These are phyloP conservation scores for Sebastes paucispinis DNA, from an alignment of 2,797 vertebrate species.

Conservation along the genomic window DNA sequence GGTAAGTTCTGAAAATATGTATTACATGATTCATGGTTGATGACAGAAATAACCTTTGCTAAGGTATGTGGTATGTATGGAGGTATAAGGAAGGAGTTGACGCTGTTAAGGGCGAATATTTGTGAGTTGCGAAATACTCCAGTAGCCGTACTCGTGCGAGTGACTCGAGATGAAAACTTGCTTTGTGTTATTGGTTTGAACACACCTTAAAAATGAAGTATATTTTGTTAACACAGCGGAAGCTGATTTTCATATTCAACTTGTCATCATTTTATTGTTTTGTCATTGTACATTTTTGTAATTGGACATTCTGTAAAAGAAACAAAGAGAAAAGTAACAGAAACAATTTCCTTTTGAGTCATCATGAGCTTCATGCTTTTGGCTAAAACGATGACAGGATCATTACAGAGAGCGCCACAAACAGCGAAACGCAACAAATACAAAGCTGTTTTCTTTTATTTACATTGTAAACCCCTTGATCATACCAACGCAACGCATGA, in stretches of 20 bases:
- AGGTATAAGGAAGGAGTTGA: not conserved
- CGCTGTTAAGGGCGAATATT: not conserved
- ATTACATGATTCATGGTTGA: not conserved
- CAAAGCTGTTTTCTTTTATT: conserved; percentile 76
- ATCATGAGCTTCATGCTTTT: conserved; percentile 77
- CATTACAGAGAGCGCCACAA: conserved; percentile 72
- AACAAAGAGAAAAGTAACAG: conserved; percentile 51
- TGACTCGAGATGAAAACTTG: not conserved
- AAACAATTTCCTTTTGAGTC: conserved; percentile 53
- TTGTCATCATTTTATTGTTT: conserved; percentile 80
- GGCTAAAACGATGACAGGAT: conserved; percentile 75
- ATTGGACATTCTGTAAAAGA: conserved; percentile 78
- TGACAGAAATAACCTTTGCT: not conserved
- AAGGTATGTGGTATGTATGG: not conserved
- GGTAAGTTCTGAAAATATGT: not conserved
- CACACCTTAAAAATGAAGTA: not conserved
- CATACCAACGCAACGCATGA: conserved; percentile 33
- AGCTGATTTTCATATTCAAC: conserved; percentile 60
- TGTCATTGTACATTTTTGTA: conserved; percentile 71
- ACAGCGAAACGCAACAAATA: conserved; percentile 76
- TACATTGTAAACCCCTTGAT: conserved; percentile 66
- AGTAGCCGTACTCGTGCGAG: not conserved
- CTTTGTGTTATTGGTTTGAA: not conserved
- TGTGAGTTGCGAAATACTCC: not conserved
- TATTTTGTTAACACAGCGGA: not conserved